Evolutionary conservation across 2,113 vertebrate genomes (phyloP).

Genomic region (Cairina moschata): DNA sequence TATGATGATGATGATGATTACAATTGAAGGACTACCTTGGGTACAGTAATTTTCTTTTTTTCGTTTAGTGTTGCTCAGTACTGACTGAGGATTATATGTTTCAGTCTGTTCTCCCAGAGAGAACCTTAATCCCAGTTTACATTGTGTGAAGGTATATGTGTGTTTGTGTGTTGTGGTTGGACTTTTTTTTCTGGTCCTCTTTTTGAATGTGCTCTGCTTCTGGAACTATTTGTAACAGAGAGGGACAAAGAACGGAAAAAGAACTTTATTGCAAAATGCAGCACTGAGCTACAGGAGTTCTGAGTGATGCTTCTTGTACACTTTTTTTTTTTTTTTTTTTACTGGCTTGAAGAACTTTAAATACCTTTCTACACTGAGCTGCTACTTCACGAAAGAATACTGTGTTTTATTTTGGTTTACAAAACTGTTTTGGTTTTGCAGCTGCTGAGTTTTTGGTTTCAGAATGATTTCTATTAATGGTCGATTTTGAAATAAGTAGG

Average conservation of each 20-base stretch:
- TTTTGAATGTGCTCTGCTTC: not conserved
- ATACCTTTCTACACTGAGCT: fast-evolving
- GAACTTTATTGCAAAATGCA: not conserved
- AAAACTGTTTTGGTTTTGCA: not conserved
- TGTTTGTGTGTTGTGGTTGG: no score
- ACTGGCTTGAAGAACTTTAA: not conserved
- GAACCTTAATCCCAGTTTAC: not conserved
- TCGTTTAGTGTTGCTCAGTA: not conserved
- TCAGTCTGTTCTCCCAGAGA: not conserved
- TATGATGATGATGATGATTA: not conserved
- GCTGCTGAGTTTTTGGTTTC: not conserved
- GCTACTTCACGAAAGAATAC: not conserved
- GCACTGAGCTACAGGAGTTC: not conserved
- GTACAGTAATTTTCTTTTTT: not conserved
- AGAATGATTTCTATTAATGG: not conserved
- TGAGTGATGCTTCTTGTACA: not conserved
- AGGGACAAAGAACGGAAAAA: not conserved
- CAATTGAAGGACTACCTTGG: not conserved
- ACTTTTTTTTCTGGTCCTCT: not conserved
- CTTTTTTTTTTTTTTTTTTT: not conserved
- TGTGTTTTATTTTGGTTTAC: not conserved
- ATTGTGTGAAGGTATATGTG: fast-evolving
- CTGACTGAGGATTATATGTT: not conserved
- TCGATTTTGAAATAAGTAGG: not conserved
- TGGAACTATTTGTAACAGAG: not conserved